These are phyloP conservation scores for Dolichotis patagonum DNA, from an alignment of 2,113 vertebrate genomes.

Conservation along the genomic window DNA sequence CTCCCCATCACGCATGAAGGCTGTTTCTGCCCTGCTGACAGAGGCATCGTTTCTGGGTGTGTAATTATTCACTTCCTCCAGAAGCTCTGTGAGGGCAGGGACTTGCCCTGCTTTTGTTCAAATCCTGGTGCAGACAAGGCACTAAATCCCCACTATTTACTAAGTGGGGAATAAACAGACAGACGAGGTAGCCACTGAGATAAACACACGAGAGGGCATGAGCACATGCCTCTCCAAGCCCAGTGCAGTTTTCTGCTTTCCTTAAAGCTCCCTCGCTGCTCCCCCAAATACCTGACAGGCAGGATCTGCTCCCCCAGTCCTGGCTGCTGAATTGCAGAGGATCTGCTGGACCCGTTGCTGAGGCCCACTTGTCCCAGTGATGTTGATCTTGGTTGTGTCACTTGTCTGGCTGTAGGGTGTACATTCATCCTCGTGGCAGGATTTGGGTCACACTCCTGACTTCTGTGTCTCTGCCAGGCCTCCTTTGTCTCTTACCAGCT, in stretches of 20 bases:
- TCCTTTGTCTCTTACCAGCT: background rate
- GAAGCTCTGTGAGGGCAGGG: background rate
- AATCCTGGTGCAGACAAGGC: rapidly evolving
- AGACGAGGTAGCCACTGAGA: no score
- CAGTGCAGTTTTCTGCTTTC: background rate
- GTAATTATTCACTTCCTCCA: rapidly evolving
- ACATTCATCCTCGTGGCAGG: rapidly evolving
- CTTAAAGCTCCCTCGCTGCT: background rate
- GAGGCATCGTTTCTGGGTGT: background rate
- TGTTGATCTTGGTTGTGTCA: background rate
- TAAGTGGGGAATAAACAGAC: rapidly evolving
- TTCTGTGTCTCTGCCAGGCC: background rate
- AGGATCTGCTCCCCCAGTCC: background rate
- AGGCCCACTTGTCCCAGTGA: background rate
- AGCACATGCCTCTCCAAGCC: background rate
- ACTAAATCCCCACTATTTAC: background rate
- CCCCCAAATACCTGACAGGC: no score
- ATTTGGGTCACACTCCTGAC: background rate
- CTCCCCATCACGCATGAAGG: background rate
- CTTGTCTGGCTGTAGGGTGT: no score
- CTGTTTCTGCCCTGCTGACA: background rate
- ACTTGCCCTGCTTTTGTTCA: rapidly evolving
- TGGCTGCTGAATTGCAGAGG: background rate
- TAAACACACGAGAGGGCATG: no score
- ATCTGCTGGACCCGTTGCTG: background rate